These are phyloP conservation scores for Mustelus asterias DNA, from an alignment of 2,113 vertebrate genomes.

Conservation along the genomic window DNA sequence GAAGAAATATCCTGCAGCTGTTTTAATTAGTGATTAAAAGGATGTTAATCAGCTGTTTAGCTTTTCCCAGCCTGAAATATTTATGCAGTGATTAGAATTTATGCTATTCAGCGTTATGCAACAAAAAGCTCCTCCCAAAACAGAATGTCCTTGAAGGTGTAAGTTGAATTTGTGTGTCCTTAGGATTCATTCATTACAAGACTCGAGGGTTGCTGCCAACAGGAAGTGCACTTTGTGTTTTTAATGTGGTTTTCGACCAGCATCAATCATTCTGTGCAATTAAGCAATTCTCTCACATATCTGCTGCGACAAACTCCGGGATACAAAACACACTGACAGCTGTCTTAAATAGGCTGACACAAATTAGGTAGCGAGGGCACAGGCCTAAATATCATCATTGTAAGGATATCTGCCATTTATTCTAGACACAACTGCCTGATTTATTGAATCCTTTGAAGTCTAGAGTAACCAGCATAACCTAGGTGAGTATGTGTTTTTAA, in stretches of 20 bases:
- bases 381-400: slow-evolving; percentile 67
- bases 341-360: slow-evolving; percentile 68
- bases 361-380: slow-evolving; percentile 56
- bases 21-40: slow-evolving; percentile 65
- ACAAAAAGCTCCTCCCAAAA: slow-evolving; percentile 28
- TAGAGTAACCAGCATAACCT: slow-evolving; percentile 71
- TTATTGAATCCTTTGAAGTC: slow-evolving; percentile 66
- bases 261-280: slow-evolving; percentile 86
- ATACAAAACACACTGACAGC: slow-evolving; percentile 83
- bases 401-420: slow-evolving; percentile 53
- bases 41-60: slow-evolving; percentile 50
- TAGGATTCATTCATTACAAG: slow-evolving; percentile 57
- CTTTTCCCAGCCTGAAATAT: slow-evolving; percentile 45
- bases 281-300: slow-evolving; percentile 80
- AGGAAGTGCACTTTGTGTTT: slow-evolving; percentile 67
- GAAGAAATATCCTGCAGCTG: slow-evolving; percentile 60
- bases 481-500: slow-evolving; percentile 57
- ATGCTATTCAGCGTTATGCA: slow-evolving; percentile 9
- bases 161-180: slow-evolving; percentile 41
- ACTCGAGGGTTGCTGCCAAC: slow-evolving; percentile 56
- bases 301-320: slow-evolving; percentile 76
- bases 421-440: slow-evolving; percentile 61
- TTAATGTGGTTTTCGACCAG: slow-evolving; percentile 76
- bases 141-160: slow-evolving; percentile 49
- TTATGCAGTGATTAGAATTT: slow-evolving; percentile 16